These are phyloP conservation scores for Apodemus agrarius DNA, from an alignment of 2,797 vertebrate species.

Conservation along the genomic window DNA sequence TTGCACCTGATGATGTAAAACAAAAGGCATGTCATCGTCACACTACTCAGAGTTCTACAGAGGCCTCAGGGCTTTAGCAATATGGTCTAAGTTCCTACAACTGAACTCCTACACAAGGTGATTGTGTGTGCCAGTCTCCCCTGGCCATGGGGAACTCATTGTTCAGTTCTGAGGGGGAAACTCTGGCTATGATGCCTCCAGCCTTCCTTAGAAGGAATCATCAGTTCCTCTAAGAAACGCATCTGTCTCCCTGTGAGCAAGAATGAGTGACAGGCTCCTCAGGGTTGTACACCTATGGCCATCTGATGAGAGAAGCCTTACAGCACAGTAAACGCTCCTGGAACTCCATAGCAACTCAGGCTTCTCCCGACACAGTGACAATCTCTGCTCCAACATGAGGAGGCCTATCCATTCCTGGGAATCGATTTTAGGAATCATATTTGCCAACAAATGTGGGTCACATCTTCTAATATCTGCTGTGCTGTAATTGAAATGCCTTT, in stretches of 20 bases:
- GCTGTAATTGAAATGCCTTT: neutral
- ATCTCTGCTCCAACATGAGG: neutral
- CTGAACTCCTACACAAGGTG: neutral
- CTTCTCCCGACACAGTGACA: neutral
- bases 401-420: neutral
- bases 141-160: neutral
- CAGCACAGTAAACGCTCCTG: neutral
- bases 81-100: neutral
- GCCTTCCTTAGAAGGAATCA: neutral
- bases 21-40: neutral
- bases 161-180: neutral
- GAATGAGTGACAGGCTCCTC: neutral
- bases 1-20: conserved; percentile 78
- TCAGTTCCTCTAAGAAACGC: neutral
- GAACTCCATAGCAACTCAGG: neutral
- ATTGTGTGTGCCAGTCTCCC: neutral
- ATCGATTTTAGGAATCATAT: neutral
- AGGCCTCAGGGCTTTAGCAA: neutral
- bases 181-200: neutral
- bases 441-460: neutral
- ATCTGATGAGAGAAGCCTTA: neutral
- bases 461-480: neutral
- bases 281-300: neutral
- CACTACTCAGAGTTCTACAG: neutral
- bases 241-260: neutral